Conservation (phyloP, 2,113 vertebrate genomes). For the Brachyhypopomus occidentalis region DNA sequence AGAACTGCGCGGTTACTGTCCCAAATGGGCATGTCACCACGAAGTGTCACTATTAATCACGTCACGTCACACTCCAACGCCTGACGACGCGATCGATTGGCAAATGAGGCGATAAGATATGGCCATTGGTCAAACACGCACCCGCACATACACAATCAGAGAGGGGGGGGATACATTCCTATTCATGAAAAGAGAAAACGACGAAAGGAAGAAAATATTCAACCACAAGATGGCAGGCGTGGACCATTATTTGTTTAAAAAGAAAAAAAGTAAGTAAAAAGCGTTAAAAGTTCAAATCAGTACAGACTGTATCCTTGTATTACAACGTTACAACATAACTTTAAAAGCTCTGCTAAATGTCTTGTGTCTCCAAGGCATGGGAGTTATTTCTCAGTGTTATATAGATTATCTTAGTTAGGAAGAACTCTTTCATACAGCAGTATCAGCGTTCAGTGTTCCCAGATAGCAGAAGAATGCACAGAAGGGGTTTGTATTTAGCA, state of each 20-base stretch:
- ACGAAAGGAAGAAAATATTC: not conserved
- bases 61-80: constrained; percentile 56
- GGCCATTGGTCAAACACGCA: constrained; percentile 39
- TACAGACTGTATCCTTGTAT: not conserved
- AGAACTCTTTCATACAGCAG: not conserved
- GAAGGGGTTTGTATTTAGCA: constrained; percentile 36
- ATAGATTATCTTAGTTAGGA: not conserved
- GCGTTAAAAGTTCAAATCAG: constrained; percentile 16
- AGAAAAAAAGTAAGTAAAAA: not conserved
- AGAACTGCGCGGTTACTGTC: constrained; percentile 4
- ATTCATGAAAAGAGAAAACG: not conserved
- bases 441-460: not conserved
- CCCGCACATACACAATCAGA: not conserved
- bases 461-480: constrained; percentile 10
- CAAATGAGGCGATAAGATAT: constrained; percentile 52
- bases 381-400: not conserved
- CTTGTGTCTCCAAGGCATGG: not conserved
- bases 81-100: constrained; percentile 61
- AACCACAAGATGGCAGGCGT: constrained; percentile 74
- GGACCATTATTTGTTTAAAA: constrained; percentile 43
- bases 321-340: too few species aligned
- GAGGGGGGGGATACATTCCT: not conserved
- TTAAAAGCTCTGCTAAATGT: too few species aligned
- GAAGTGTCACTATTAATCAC: constrained; percentile 68
- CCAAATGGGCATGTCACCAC: constrained; percentile 59